Evolutionary conservation across 2,888 invertebrate species (phyloP).

Genomic region (Phyllotreta cruciferae): DNA sequence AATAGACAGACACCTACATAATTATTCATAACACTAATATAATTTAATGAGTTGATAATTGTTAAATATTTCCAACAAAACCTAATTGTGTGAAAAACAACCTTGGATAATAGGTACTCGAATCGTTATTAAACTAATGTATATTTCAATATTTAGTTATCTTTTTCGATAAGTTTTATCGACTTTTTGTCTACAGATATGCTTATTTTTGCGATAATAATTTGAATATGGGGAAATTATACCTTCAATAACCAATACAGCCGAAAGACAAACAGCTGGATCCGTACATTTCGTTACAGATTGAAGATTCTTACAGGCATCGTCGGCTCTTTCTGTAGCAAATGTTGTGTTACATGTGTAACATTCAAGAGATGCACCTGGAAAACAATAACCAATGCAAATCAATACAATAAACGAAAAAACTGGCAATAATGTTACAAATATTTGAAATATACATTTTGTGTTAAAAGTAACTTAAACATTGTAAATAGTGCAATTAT

Average conservation of each 20-base stretch:
- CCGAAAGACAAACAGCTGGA: constrained; percentile 34
- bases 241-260: constrained; percentile 32
- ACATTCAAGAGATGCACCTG: constrained; percentile 34
- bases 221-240: constrained; percentile 6
- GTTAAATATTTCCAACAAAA: neutral
- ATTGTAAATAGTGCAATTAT: no score
- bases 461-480: no score
- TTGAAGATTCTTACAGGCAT: constrained; percentile 32
- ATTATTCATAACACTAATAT: no score
- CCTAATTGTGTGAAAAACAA: neutral
- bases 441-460: neutral
- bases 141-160: neutral
- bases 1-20: no score
- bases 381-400: constrained; percentile 8
- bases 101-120: neutral
- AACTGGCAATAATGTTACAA: neutral
- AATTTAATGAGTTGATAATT: neutral
- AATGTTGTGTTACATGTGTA: constrained; percentile 30
- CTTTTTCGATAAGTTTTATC: no score
- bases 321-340: constrained; percentile 4
- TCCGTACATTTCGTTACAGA: constrained; percentile 23
- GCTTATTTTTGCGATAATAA: no score
- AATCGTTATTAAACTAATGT: no score
- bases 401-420: neutral
- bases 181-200: neutral